Conservation (phyloP, 2,888 invertebrate species). For the Flexamia atlantica region DNA sequence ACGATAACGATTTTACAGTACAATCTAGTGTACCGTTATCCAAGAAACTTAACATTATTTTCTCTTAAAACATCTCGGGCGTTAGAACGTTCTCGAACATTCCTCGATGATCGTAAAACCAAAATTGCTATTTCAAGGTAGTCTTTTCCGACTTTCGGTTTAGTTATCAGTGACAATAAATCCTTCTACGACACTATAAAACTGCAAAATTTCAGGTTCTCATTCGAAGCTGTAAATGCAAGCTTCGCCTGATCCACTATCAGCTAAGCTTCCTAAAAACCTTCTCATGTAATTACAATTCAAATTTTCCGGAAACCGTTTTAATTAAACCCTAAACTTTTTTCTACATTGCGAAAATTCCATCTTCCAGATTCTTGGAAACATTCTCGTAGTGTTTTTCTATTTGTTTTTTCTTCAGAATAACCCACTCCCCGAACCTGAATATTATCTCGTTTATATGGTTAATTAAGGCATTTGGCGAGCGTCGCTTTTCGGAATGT, state of each 20-base stretch:
- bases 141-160: slow-evolving; percentile 2
- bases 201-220: background rate
- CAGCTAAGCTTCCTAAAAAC: background rate
- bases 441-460: background rate
- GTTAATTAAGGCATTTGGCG: background rate
- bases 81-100: background rate
- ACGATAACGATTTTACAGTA: too few relatives aligned
- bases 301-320: background rate
- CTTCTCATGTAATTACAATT: background rate
- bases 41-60: too few relatives aligned
- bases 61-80: too few relatives aligned
- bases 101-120: background rate
- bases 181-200: background rate
- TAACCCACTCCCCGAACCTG: background rate
- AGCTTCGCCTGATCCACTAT: background rate
- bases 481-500: background rate
- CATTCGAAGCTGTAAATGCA: background rate
- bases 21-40: too few relatives aligned
- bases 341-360: background rate
- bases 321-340: background rate
- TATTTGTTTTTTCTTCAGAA: background rate
- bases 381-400: background rate
- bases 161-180: background rate
- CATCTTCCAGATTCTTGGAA: background rate
- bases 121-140: background rate